Evolutionary conservation across 2,113 vertebrate genomes (phyloP).

Genomic region (Psittacus erithacus): DNA sequence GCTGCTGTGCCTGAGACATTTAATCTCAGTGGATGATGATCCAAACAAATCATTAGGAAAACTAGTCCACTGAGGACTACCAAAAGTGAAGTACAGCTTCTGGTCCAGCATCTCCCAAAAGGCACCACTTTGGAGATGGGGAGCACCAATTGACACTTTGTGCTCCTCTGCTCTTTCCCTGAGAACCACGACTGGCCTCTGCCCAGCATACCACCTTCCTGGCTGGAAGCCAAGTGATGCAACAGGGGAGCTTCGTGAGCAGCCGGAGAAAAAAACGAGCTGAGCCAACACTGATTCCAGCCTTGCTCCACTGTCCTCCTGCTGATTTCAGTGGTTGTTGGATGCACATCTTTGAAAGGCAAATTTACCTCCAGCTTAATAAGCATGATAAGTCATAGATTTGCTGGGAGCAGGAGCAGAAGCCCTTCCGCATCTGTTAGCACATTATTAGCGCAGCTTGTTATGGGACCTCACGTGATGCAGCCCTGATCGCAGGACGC

Average conservation of each 20-base stretch:
- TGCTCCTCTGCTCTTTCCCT: not conserved
- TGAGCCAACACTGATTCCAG: not conserved
- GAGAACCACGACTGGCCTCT: not conserved
- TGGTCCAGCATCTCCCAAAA: not conserved
- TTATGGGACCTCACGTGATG: slow-evolving; percentile 51
- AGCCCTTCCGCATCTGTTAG: slow-evolving; percentile 61
- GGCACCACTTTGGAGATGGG: not conserved
- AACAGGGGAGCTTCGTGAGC: fast-evolving
- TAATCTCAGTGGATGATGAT: not conserved
- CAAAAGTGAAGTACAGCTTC: not conserved
- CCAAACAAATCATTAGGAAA: not conserved
- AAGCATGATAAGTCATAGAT: slow-evolving; percentile 59
- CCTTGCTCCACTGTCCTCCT: not conserved
- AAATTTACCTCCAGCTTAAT: slow-evolving; percentile 60
- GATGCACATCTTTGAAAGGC: slow-evolving; percentile 29
- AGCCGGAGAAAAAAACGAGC: not conserved
- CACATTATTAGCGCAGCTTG: slow-evolving; percentile 70
- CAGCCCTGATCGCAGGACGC: not conserved
- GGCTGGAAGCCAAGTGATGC: not conserved
- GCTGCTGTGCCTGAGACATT: not conserved
- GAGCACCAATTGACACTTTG: not conserved
- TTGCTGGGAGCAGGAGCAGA: slow-evolving; percentile 49
- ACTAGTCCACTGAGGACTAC: not conserved
- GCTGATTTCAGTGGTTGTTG: slow-evolving; percentile 34
- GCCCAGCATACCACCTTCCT: not conserved